A percentile compares a stretch with the other conserved stretches of the same genome.
phyloP scores from a whole-genome alignment of 2,888 invertebrate genomes.

The Caenorhabditis zanzibari region DNA sequence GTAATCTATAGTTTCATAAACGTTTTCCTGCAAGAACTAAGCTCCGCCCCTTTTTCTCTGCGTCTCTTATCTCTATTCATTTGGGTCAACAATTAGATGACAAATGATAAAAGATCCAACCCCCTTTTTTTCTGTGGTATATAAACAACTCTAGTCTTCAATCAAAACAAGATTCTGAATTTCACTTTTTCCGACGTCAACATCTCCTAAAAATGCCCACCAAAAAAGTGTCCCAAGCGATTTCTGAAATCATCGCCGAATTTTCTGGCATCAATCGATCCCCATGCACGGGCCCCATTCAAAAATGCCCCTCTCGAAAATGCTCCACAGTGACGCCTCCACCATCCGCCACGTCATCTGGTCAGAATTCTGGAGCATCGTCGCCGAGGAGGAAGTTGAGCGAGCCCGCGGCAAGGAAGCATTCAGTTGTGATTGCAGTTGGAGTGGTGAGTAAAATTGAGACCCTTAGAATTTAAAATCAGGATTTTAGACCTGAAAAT shows the following conservation, averaged over 20 bases:
- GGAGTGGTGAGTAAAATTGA: slow-evolving; percentile 38
- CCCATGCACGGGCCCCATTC: background rate
- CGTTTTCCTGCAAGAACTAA: slow-evolving; percentile 8
- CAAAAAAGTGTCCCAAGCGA: slow-evolving; percentile 53
- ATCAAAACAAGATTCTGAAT: too few species aligned
- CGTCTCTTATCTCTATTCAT: background rate
- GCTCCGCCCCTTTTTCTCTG: slow-evolving; percentile 2
- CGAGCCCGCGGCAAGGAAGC: slow-evolving; percentile 23
- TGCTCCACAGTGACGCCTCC: background rate
- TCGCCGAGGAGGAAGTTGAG: slow-evolving; percentile 35
- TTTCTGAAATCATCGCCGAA: slow-evolving; percentile 58
- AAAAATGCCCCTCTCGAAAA: slow-evolving; percentile 4
- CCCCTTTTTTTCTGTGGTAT: background rate
- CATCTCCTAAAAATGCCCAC: background rate
- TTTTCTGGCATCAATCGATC: slow-evolving; percentile 53
- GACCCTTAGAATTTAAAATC: background rate
- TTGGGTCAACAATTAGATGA: slow-evolving; percentile 33
- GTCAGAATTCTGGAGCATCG: slow-evolving; percentile 28
- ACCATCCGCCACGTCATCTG: slow-evolving; percentile 8
- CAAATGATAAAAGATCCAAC: background rate
- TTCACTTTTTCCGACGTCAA: too few species aligned
- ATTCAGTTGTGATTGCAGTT: slow-evolving; percentile 47
- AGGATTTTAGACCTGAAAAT: background rate
- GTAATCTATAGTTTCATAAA: background rate
- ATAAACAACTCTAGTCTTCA: background rate